Evolutionary conservation across 2,797 vertebrate species (phyloP).

Genomic region (Phalanger gymnotis): DNA sequence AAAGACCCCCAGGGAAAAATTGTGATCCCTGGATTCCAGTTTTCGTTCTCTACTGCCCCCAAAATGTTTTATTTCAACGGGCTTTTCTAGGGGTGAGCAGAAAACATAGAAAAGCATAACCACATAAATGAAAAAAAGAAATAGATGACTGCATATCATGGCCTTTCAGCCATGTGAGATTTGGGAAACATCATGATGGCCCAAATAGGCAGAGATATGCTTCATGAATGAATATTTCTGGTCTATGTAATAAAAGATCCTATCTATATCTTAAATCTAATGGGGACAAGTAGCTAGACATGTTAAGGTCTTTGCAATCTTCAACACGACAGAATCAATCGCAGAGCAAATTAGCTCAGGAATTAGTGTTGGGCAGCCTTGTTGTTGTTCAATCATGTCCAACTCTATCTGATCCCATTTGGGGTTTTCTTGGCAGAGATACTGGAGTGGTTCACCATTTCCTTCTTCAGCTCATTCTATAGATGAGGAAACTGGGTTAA

Average conservation of each 20-base stretch:
- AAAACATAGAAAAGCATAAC: slow-evolving; percentile 44
- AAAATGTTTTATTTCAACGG: slow-evolving; percentile 67
- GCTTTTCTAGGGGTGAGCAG: slow-evolving; percentile 50
- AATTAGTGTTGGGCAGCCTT: slow-evolving; percentile 59
- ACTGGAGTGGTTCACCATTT: background rate
- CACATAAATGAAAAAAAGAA: slow-evolving; percentile 49
- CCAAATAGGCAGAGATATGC: background rate
- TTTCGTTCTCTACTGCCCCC: slow-evolving; percentile 62
- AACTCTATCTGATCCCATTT: background rate
- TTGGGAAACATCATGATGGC: slow-evolving; percentile 18
- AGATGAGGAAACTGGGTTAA: background rate
- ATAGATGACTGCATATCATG: background rate
- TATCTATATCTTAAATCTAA: slow-evolving; percentile 65
- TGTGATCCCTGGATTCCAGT: slow-evolving; percentile 58
- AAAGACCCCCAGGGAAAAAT: slow-evolving; percentile 21
- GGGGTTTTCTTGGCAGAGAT: background rate
- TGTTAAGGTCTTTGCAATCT: slow-evolving; percentile 63
- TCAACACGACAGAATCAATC: slow-evolving; percentile 70
- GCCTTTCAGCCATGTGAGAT: slow-evolving; percentile 20
- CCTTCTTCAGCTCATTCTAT: background rate
- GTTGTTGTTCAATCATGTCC: background rate
- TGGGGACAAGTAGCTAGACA: slow-evolving; percentile 63
- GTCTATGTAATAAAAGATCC: background rate
- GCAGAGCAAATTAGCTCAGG: slow-evolving; percentile 75
- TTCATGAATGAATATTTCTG: background rate